Evolutionary conservation across 2,888 invertebrate species (phyloP).

Genomic region (Pammene fasciana): DNA sequence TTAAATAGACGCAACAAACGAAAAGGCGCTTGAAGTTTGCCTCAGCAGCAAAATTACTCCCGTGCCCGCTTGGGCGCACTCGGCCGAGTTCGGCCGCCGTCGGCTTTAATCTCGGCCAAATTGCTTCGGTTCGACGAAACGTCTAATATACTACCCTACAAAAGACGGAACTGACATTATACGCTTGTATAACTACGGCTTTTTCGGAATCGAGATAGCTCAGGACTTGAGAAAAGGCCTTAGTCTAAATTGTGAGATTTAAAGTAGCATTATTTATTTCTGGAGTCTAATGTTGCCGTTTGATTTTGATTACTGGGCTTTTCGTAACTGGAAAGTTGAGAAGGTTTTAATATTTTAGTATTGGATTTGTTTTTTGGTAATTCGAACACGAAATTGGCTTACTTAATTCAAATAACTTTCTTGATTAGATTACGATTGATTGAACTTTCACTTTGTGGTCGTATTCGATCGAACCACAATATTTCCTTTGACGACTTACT

Average conservation of each 20-base stretch:
- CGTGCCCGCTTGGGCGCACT: constrained; percentile 32
- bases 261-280: constrained; percentile 35
- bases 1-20: constrained; percentile 22
- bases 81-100: constrained; percentile 36
- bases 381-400: too few relatives aligned
- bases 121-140: constrained; percentile 44
- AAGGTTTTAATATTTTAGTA: background rate
- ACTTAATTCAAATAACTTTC: too few relatives aligned
- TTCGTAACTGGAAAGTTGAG: background rate
- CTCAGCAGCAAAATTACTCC: constrained; percentile 35
- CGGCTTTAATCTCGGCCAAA: constrained; percentile 46
- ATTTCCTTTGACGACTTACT: too few relatives aligned
- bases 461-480: too few relatives aligned
- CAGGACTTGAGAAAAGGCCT: constrained; percentile 33
- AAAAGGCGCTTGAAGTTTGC: constrained; percentile 22
- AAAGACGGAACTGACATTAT: constrained; percentile 7
- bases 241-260: constrained; percentile 35
- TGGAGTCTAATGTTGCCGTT: constrained; percentile 16
- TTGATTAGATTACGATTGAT: too few relatives aligned
- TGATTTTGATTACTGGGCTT: constrained; percentile 2
- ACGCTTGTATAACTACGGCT: background rate
- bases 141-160: constrained; percentile 31
- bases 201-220: constrained; percentile 3
- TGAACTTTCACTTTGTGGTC: too few relatives aligned
- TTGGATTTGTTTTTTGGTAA: background rate